Percentiles rank a stretch among this genome's conserved stretches.
These are phyloP conservation scores for Plectrocnemia conspersa DNA, from an alignment of 1,140 invertebrate species.

Conservation along the genomic window DNA sequence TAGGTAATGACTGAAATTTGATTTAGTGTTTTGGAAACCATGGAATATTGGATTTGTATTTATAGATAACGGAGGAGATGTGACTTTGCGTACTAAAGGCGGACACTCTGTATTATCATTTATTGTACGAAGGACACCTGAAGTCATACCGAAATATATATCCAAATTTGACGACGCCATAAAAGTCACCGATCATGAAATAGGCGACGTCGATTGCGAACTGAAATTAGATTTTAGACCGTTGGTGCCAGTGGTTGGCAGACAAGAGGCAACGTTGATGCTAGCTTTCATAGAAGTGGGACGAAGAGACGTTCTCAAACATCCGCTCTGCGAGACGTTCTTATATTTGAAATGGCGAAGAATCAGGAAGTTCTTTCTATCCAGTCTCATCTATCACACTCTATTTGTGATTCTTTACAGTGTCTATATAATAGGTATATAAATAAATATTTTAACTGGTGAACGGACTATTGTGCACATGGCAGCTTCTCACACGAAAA, in stretches of 20 bases:
- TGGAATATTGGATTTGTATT: neutral
- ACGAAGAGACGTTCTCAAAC: slow-evolving; percentile 68
- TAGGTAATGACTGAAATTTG: slow-evolving; percentile 48
- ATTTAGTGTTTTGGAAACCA: neutral
- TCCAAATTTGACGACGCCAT: slow-evolving; percentile 71
- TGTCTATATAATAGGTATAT: slow-evolving; percentile 58
- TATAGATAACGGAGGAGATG: slow-evolving; percentile 69
- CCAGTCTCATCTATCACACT: slow-evolving; percentile 73
- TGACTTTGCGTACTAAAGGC: slow-evolving; percentile 74
- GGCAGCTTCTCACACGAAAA: too few species aligned
- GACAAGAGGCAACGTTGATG: slow-evolving; percentile 67
- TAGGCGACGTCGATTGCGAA: slow-evolving; percentile 78
- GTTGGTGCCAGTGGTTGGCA: slow-evolving; percentile 57
- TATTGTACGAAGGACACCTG: slow-evolving; percentile 73
- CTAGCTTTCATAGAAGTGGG: slow-evolving; percentile 73
- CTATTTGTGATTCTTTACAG: slow-evolving; percentile 71
- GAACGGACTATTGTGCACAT: too few species aligned
- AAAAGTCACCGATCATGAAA: slow-evolving; percentile 71
- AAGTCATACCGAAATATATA: slow-evolving; percentile 67
- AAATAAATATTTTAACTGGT: slow-evolving; percentile 1
- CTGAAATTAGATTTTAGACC: slow-evolving; percentile 70
- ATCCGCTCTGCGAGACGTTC: slow-evolving; percentile 77
- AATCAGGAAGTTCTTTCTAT: slow-evolving; percentile 77
- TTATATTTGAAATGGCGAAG: slow-evolving; percentile 75
- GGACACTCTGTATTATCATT: slow-evolving; percentile 73